Percentiles rank a stretch among this genome's conserved stretches.
phyloP scores from a whole-genome alignment of 2,113 vertebrate species.

The Platichthys flesus region DNA sequence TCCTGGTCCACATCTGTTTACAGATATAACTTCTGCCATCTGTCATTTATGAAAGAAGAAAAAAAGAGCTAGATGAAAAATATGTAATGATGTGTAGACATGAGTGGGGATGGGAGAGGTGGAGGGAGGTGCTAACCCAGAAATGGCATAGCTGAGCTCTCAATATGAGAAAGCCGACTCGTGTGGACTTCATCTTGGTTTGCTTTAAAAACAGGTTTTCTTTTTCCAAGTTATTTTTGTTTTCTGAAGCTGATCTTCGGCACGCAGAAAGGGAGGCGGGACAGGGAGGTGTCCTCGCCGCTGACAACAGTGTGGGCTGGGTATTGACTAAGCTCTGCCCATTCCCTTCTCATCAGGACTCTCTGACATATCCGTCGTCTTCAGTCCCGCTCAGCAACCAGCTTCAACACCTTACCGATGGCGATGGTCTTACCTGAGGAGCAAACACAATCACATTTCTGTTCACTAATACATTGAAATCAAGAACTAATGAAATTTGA shows the following conservation, averaged over 20 bases:
- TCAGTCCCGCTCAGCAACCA: conserved; percentile 99
- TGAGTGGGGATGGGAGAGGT: conserved; percentile 28
- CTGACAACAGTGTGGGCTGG: conserved; percentile 44
- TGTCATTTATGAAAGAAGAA: conserved; percentile 85
- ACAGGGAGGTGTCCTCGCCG: conserved; percentile 74
- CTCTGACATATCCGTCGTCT: conserved; percentile 37
- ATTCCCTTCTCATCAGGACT: conserved; percentile 52
- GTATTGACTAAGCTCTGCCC: conserved; percentile 53
- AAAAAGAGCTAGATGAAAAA: conserved; percentile 75
- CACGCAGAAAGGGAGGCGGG: conserved; percentile 83
- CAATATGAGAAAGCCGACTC: conserved; percentile 99
- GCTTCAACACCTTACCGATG: conserved; percentile 99
- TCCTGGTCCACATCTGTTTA: conserved; percentile 91
- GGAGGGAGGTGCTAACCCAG: conserved; percentile 81
- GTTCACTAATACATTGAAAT: not conserved
- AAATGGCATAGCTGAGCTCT: conserved; percentile 99
- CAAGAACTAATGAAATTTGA: no score
- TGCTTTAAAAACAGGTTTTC: conserved; percentile 78
- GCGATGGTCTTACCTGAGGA: conserved; percentile 96
- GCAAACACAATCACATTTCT: not conserved
- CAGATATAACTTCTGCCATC: conserved; percentile 86
- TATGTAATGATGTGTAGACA: conserved; percentile 64
- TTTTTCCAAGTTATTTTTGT: conserved; percentile 68
- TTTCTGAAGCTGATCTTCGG: conserved; percentile 78
- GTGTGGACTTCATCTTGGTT: conserved; percentile 90